These are phyloP conservation scores for Scelioninae gen. 2 DNA, from an alignment of 2,888 invertebrate genomes.

Conservation along the genomic window DNA sequence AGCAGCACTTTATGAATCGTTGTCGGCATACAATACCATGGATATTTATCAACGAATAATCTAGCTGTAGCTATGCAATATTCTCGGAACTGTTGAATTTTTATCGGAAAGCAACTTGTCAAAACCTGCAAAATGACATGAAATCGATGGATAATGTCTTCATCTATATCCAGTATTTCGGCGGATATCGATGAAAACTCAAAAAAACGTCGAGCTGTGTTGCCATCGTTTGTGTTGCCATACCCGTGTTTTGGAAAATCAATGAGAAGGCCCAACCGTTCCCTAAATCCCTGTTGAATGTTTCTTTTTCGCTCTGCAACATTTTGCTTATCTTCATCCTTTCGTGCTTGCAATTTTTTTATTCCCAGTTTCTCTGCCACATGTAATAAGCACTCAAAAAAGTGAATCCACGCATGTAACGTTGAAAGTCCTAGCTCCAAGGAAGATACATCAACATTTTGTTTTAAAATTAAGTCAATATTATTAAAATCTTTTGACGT, in stretches of 20 bases:
- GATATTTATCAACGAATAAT: slow-evolving; percentile 3
- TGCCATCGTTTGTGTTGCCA: too few species aligned
- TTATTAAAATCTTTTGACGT: slow-evolving; percentile 27
- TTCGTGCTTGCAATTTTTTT: neutral
- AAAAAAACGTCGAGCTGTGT: too few species aligned
- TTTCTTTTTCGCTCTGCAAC: neutral
- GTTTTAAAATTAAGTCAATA: neutral
- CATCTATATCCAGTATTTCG: neutral
- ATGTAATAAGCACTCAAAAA: slow-evolving; percentile 15
- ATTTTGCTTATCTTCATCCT: slow-evolving; percentile 1
- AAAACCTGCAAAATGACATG: too few species aligned
- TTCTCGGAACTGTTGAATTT: too few species aligned
- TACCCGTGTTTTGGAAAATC: too few species aligned
- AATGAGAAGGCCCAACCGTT: too few species aligned
- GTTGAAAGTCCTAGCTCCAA: slow-evolving; percentile 15
- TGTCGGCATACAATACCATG: slow-evolving; percentile 23
- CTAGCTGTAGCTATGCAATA: too few species aligned
- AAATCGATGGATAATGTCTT: slow-evolving; percentile 10
- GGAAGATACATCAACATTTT: neutral
- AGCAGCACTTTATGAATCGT: slow-evolving; percentile 28
- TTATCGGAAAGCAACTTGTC: too few species aligned
- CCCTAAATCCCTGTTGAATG: slow-evolving; percentile 5
- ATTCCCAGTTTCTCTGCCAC: slow-evolving; percentile 19
- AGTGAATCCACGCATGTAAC: slow-evolving; percentile 27
- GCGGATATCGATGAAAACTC: too few species aligned